Percentiles rank a stretch among this genome's conserved stretches.
phyloP scores from a whole-genome alignment of 92 coral and sea anemone genomes.

The Anthopleura xanthogrammica region DNA sequence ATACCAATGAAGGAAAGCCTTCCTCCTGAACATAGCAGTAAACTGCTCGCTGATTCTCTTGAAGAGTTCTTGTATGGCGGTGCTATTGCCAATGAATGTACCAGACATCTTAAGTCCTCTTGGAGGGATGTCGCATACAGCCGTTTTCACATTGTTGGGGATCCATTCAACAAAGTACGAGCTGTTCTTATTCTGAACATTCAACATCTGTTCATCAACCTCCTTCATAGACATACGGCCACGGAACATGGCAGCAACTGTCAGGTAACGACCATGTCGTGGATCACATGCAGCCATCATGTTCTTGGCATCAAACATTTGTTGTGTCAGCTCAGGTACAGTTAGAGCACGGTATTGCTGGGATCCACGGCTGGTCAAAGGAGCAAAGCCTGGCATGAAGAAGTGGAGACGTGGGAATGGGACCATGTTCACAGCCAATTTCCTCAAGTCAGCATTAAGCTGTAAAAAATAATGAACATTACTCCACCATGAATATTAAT shows the following conservation, averaged over 20 bases:
- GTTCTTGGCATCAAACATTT: conserved; percentile 97
- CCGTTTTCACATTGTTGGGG: conserved; percentile 94
- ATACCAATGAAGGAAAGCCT: conserved; percentile 99
- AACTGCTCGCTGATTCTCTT: conserved; percentile 96
- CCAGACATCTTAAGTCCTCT: conserved; percentile 89
- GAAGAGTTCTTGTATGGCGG: conserved; percentile 94
- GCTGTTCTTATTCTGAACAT: conserved; percentile 92
- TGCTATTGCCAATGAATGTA: conserved; percentile 84
- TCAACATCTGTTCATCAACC: conserved; percentile 87
- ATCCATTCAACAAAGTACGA: conserved; percentile 95
- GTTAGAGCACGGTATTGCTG: conserved; percentile 94
- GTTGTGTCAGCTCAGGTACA: conserved; percentile 90
- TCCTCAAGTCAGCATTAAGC: conserved; percentile 90
- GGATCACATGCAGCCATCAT: conserved; percentile 98
- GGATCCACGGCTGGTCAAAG: conserved; percentile 96
- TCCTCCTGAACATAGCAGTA: conserved; percentile 94
- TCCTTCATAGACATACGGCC: conserved; percentile 97
- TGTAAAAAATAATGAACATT: neutral
- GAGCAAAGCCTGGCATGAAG: conserved; percentile 98
- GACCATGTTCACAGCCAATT: conserved; percentile 93
- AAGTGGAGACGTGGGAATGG: conserved; percentile 98
- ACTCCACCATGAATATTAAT: too few species aligned
- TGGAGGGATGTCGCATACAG: conserved; percentile 95
- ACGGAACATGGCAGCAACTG: conserved; percentile 94
- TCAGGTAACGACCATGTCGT: conserved; percentile 91